Conservation (phyloP, 2,797 vertebrate species). For the Rhabdophis nuchalis region DNA sequence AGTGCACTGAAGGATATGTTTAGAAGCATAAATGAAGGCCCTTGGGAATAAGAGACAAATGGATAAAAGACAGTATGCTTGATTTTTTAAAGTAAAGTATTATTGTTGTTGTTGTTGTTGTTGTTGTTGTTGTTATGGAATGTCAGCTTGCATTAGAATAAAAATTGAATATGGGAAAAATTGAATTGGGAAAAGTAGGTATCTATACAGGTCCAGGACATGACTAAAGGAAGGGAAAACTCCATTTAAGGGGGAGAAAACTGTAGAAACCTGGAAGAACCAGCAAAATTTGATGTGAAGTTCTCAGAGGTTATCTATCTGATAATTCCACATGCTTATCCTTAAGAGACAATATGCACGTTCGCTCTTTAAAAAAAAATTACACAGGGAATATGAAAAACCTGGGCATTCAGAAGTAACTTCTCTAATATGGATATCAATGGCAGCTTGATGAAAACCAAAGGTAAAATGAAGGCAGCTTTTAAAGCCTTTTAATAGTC, state of each 20-base stretch:
- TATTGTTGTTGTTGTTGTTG: no score
- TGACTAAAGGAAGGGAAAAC: not conserved
- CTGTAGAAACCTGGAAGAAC: not conserved
- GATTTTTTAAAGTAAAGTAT: slow-evolving; percentile 37
- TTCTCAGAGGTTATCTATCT: not conserved
- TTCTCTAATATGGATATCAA: not conserved
- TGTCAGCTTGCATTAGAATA: slow-evolving; percentile 53
- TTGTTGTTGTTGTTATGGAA: no score
- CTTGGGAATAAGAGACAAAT: slow-evolving; percentile 34
- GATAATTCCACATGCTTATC: not conserved
- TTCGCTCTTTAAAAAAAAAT: not conserved
- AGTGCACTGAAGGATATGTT: slow-evolving; percentile 2
- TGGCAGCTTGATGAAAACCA: not conserved
- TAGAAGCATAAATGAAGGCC: slow-evolving; percentile 28
- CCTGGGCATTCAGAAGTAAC: not conserved
- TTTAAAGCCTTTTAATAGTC: not conserved
- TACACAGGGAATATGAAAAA: not conserved
- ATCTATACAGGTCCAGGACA: not conserved
- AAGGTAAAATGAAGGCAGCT: not conserved
- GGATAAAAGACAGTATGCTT: slow-evolving; percentile 23
- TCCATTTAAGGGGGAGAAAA: not conserved
- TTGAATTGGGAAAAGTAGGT: not conserved
- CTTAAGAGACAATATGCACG: not conserved
- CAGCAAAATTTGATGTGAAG: not conserved
- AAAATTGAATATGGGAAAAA: not conserved